Percentiles rank a stretch among this genome's conserved stretches.
Conservation (phyloP, 1,140 invertebrate species). For the Globodera ellingtonae region DNA sequence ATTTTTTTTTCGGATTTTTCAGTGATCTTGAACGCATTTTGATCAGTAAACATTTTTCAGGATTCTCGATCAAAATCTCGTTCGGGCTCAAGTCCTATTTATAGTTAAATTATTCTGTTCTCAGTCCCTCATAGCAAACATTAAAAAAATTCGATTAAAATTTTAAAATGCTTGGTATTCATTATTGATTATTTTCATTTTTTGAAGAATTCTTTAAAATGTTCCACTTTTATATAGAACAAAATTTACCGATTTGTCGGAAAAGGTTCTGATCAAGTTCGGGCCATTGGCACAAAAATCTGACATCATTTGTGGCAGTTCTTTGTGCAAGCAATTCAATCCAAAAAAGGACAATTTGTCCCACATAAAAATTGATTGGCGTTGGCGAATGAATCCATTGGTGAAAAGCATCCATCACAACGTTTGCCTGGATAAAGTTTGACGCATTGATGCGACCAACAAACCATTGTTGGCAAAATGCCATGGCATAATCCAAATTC, state of each 20-base stretch:
- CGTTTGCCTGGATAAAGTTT: not conserved
- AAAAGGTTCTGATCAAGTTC: not conserved
- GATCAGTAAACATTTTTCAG: too few species aligned
- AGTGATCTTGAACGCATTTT: too few species aligned
- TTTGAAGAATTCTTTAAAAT: too few species aligned
- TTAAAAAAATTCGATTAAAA: too few species aligned
- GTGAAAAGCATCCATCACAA: not conserved
- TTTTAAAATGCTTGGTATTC: too few species aligned
- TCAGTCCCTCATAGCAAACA: too few species aligned
- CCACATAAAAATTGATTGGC: not conserved
- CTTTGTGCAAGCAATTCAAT: not conserved
- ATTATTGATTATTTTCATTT: too few species aligned
- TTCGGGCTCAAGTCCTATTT: too few species aligned
- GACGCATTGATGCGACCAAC: not conserved
- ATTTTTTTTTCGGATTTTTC: too few species aligned
- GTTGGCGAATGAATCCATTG: not conserved
- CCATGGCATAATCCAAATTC: not conserved
- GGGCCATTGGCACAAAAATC: not conserved
- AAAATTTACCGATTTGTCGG: not conserved
- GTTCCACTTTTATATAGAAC: too few species aligned
- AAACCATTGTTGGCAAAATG: not conserved
- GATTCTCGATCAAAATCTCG: too few species aligned
- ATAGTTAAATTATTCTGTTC: too few species aligned
- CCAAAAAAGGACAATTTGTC: not conserved
- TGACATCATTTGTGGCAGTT: not conserved